Base-by-base conservation (phyloP, 2,113 vertebrate genomes). In the Ovis canadensis region DNA sequence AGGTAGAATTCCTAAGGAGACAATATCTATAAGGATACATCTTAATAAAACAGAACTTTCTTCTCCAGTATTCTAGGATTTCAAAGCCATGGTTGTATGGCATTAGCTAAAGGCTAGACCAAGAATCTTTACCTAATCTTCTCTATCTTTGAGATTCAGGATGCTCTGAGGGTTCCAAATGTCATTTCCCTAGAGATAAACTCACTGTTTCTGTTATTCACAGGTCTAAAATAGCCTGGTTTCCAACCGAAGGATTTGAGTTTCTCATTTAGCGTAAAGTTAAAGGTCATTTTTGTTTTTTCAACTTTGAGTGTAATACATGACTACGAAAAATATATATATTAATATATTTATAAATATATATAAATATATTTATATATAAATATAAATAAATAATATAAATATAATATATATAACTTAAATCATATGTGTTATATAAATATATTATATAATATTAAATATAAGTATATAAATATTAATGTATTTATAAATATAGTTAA, bases 201-300 rank as follows among this genome's bases (percentile, higher is more conserved):
- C 19, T 96, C 74, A 92, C 23, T 59, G 2, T 60, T 93, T 81
- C 40, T 90, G 6, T 50, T 81, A 83, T 87, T 93, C 85, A 87
- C 19, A 86, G 97, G 90, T 91, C 81, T 85, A 97, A 67, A 33
- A 88, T 25, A n/a, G 52, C 6, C 27, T 97, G 9, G 57, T 82
- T 92, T 92, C 45, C 59, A 87, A 29, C n/a, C 29, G 91, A 91
- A 92, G 27, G 19, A 92, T 85, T 14, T 60, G 48, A 87, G 16
- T 92, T 88, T 90, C 17, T 95, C 45, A 93, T 48, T 93, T 95
- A 59, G 25, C 52, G 36, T 1, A 57, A 21, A 84, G 40, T 87
- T 78, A 98, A 87, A 96, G 90, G 40, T 90, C 57, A 88, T 17
- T 84, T 82, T 96, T 48, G 19, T 45, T 95, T 94, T 82, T 91